Evolutionary conservation across 2,113 vertebrate species (phyloP).

Genomic region (Poecile atricapillus): DNA sequence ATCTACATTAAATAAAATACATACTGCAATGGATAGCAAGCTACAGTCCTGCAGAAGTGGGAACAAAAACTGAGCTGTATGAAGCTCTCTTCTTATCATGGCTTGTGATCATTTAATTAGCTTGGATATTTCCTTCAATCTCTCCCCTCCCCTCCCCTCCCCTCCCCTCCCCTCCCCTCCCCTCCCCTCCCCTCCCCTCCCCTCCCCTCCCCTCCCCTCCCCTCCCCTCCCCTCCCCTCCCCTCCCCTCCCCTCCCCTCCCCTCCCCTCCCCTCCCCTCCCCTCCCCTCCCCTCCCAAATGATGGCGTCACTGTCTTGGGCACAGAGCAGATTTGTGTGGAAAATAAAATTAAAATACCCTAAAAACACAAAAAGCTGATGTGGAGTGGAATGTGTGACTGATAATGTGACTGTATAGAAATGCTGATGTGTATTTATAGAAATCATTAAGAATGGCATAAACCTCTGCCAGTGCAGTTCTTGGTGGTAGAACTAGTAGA

Average conservation of each 20-base stretch:
- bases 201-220: accelerated
- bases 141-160: background rate
- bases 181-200: background rate
- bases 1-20: background rate
- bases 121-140: background rate
- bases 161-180: background rate
- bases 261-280: background rate
- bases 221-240: background rate
- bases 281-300: background rate
- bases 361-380: background rate
- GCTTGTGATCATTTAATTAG: background rate
- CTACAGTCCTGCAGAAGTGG: background rate
- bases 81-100: background rate
- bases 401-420: background rate
- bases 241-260: background rate
- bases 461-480: background rate
- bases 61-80: background rate
- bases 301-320: background rate
- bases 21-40: background rate
- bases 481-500: background rate
- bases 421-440: background rate
- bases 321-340: background rate
- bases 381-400: background rate
- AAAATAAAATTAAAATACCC: background rate
- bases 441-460: background rate